These are phyloP conservation scores for Tetragonula carbonaria DNA, from an alignment of 2,888 invertebrate species.

Conservation along the genomic window DNA sequence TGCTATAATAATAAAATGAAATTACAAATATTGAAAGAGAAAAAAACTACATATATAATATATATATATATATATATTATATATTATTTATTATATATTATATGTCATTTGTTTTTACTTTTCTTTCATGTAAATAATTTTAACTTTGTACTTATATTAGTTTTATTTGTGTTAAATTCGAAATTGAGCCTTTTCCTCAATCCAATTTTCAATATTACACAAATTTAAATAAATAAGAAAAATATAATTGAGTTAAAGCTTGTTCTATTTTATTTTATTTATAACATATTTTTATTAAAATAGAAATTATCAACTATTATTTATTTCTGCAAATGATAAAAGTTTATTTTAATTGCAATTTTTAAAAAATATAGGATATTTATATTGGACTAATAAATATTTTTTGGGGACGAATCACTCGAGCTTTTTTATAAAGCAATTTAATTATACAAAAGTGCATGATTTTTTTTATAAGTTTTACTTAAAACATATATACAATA, in stretches of 20 bases:
- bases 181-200: neutral
- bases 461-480: conserved; percentile 8
- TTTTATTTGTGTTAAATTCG: conserved; percentile 9
- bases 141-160: conserved; percentile 7
- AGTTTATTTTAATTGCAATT: neutral
- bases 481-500: conserved; percentile 7
- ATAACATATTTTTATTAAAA: neutral
- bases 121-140: neutral
- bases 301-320: conserved; percentile 1
- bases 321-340: neutral
- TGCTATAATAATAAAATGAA: conserved; percentile 3
- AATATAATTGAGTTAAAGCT: neutral
- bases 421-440: conserved; percentile 17
- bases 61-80: neutral
- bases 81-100: neutral
- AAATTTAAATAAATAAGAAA: conserved; percentile 19
- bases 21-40: neutral
- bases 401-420: neutral
- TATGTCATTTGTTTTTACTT: neutral
- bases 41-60: neutral
- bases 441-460: conserved; percentile 40
- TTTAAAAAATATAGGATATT: neutral
- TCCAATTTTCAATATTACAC: neutral
- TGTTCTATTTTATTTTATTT: neutral
- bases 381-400: conserved; percentile 19